These are phyloP conservation scores for Synergus umbraculus DNA, from an alignment of 2,888 invertebrate genomes.

Conservation along the genomic window DNA sequence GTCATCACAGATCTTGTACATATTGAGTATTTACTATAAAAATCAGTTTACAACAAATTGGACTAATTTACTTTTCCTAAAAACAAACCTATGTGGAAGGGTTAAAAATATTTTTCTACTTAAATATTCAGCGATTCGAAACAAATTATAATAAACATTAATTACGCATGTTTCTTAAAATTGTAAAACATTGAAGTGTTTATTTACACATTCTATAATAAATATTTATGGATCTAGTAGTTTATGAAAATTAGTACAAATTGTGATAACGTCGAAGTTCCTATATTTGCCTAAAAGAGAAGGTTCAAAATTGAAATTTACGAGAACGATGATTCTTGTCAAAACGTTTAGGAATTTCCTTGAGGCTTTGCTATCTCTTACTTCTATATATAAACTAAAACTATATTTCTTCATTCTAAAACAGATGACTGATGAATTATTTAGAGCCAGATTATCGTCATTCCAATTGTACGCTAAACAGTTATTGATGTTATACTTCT, in stretches of 20 bases:
- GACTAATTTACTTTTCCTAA: slow-evolving; percentile 36
- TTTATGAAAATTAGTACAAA: background rate
- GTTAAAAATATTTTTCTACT: background rate
- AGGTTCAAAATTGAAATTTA: background rate
- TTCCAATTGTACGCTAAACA: background rate
- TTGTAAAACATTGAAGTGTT: background rate
- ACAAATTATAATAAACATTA: background rate
- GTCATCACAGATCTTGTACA: slow-evolving; percentile 47
- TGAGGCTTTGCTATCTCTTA: no score
- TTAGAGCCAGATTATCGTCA: no score
- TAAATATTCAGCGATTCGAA: background rate
- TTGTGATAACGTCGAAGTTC: background rate
- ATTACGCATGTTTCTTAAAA: background rate
- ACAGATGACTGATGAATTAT: no score
- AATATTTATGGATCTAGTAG: background rate
- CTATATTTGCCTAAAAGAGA: background rate
- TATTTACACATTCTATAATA: background rate
- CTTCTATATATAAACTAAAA: no score
- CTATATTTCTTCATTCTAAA: no score
- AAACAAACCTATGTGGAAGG: background rate
- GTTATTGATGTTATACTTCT: background rate
- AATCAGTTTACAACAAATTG: slow-evolving; percentile 52
- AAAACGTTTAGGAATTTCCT: no score
- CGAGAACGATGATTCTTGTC: background rate
- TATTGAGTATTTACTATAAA: slow-evolving; percentile 55